A percentile compares a stretch with the other conserved stretches of the same genome.
Conservation (phyloP, 1,140 invertebrate genomes). For the Cheumatopsyche charites region DNA sequence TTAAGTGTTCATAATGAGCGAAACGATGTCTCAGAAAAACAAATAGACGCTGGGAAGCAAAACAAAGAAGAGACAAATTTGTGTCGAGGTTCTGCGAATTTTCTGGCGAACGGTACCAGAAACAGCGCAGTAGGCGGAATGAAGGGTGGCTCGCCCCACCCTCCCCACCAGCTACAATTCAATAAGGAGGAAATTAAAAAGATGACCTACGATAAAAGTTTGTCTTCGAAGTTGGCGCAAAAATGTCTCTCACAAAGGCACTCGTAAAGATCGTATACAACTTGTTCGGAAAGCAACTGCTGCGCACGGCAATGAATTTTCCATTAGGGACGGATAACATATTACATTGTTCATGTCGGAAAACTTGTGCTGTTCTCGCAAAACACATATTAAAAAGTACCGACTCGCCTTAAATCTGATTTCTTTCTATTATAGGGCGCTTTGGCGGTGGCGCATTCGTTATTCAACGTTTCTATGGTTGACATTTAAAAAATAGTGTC, state of each 20-base stretch:
- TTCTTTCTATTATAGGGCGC: no score
- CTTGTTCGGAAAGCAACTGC: slow-evolving; percentile 28
- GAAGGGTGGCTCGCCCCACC: not conserved
- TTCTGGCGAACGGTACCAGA: not conserved
- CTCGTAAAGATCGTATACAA: slow-evolving; percentile 17
- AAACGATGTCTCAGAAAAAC: slow-evolving; percentile 19
- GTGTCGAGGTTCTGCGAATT: not conserved
- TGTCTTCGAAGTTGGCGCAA: slow-evolving; percentile 26
- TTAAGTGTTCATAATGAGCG: slow-evolving; percentile 33
- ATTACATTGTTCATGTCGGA: slow-evolving; percentile 41
- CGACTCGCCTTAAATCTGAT: not conserved
- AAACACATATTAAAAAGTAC: slow-evolving; percentile 47
- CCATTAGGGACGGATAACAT: slow-evolving; percentile 47
- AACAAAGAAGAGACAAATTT: slow-evolving; percentile 32
- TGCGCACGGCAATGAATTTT: slow-evolving; percentile 43
- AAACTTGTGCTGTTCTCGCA: slow-evolving; percentile 14
- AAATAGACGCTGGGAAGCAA: slow-evolving; percentile 20
- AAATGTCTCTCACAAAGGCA: slow-evolving; percentile 35
- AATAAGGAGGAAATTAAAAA: slow-evolving; percentile 47
- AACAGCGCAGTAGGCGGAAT: not conserved
- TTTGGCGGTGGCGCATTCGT: slow-evolving; percentile 26
- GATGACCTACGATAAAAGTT: slow-evolving; percentile 46
- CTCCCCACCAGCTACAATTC: slow-evolving; percentile 40
- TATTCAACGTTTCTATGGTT: not conserved
- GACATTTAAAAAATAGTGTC: slow-evolving; percentile 17